Evolutionary conservation across 2,113 vertebrate genomes (phyloP).

Genomic region (Mohoua ochrocephala): DNA sequence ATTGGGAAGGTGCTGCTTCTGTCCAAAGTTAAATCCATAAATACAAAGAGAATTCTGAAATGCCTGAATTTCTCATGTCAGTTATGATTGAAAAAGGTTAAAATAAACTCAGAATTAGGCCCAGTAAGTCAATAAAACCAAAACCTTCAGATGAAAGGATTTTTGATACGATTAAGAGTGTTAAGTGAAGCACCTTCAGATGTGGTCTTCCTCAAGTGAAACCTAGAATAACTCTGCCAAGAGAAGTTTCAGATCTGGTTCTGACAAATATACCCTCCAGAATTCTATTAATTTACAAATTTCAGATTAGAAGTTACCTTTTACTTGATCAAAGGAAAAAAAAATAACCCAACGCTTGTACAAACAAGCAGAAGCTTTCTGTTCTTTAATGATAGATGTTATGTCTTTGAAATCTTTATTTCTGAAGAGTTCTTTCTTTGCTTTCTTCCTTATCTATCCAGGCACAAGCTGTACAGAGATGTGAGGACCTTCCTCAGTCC

Average conservation of each 20-base stretch:
- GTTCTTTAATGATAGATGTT: neutral
- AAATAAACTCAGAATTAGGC: neutral
- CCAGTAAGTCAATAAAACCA: neutral
- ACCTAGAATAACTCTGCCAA: neutral
- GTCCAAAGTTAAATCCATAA: neutral
- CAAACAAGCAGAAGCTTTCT: neutral
- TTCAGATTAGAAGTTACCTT: neutral
- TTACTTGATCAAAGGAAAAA: neutral
- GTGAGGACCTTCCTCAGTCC: neutral
- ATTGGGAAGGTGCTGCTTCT: neutral
- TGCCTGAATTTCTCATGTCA: neutral
- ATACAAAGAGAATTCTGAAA: neutral
- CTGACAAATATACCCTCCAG: neutral
- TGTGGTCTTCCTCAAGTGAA: neutral
- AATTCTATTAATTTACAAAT: neutral
- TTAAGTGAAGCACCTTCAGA: neutral
- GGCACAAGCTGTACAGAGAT: neutral
- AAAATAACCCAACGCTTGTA: fast-evolving
- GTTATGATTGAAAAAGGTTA: neutral
- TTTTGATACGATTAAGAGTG: neutral
- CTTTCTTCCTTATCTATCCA: neutral
- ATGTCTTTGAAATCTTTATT: neutral
- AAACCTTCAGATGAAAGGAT: neutral
- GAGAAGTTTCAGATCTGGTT: neutral
- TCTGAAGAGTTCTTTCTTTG: neutral